These are phyloP conservation scores for Cryptocephalus moraei DNA, from an alignment of 2,888 invertebrate genomes.

Conservation along the genomic window DNA sequence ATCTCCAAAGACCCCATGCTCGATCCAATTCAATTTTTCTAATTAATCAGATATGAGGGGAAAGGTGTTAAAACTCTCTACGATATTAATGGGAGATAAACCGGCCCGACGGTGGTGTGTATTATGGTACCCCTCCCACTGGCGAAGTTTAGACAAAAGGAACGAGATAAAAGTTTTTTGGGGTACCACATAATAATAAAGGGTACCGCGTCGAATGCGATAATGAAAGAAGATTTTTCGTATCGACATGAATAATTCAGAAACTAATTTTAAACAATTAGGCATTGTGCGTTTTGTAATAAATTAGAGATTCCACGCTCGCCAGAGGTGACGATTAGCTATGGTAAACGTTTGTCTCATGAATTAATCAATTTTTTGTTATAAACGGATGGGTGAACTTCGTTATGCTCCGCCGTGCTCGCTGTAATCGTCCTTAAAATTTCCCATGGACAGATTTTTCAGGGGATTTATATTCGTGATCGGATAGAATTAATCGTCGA, in stretches of 20 bases:
- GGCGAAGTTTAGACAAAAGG: neutral
- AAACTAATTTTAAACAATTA: constrained; percentile 2
- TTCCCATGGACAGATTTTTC: too few species aligned
- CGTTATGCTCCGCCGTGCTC: too few species aligned
- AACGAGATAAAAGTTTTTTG: too few species aligned
- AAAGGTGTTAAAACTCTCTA: constrained; percentile 4
- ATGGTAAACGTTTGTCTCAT: constrained; percentile 1
- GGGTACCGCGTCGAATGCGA: too few species aligned
- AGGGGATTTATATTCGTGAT: too few species aligned
- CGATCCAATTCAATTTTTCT: constrained; percentile 2
- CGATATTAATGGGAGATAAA: too few species aligned
- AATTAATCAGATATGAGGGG: constrained; percentile 6
- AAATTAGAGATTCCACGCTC: neutral
- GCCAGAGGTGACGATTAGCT: constrained; percentile 2
- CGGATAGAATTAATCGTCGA: too few species aligned
- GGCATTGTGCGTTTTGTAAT: constrained; percentile 1
- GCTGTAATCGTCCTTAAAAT: too few species aligned
- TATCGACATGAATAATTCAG: constrained; percentile 1
- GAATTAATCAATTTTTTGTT: constrained; percentile 1
- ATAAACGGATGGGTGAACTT: neutral
- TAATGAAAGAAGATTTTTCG: too few species aligned
- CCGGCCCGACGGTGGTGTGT: too few species aligned
- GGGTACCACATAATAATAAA: too few species aligned
- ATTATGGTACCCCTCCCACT: neutral
- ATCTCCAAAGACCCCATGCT: neutral